These are phyloP conservation scores for Stigmatopora argus DNA, from an alignment of 2,113 vertebrate genomes.

Conservation along the genomic window DNA sequence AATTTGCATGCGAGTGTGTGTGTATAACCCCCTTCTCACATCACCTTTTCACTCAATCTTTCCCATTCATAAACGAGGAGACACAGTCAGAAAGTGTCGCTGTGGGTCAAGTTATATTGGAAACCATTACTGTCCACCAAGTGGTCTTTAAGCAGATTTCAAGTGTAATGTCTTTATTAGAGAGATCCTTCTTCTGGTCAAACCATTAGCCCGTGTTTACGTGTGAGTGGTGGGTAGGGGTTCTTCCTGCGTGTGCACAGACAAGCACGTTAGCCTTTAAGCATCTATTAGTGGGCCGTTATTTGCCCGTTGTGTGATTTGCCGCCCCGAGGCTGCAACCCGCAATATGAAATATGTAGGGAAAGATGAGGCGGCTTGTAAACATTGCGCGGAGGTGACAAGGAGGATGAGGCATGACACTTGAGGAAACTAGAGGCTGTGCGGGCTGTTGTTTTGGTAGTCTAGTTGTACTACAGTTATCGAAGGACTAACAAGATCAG, in stretches of 20 bases:
- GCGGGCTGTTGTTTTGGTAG: conserved; percentile 1
- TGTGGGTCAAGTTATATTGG: conserved; percentile 66
- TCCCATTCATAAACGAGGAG: conserved; percentile 17
- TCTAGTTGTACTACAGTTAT: conserved; percentile 24
- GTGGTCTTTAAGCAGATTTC: conserved; percentile 70
- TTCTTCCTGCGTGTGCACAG: conserved; percentile 15
- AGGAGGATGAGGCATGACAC: conserved; percentile 31
- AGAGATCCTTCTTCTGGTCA: conserved; percentile 67
- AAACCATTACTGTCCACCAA: conserved; percentile 70
- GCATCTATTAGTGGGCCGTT: conserved; percentile 62
- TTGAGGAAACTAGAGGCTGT: conserved; percentile 13
- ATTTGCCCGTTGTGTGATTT: conserved; percentile 52
- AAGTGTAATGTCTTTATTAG: conserved; percentile 72
- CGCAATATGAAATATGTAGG: conserved; percentile 67
- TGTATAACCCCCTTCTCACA: conserved; percentile 40
- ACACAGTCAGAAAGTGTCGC: conserved; percentile 37
- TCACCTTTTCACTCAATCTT: conserved; percentile 18
- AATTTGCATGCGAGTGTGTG: conserved; percentile 20
- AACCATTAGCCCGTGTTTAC: conserved; percentile 56
- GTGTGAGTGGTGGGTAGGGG: conserved; percentile 21
- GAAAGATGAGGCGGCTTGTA: conserved; percentile 65
- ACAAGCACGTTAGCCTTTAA: conserved; percentile 38
- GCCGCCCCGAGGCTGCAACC: conserved; percentile 46
- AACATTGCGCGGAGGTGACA: conserved; percentile 53
- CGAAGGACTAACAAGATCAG: conserved; percentile 12